These are phyloP conservation scores for Tricholauxania praeusta DNA, from an alignment of 2,888 invertebrate genomes.

Conservation along the genomic window DNA sequence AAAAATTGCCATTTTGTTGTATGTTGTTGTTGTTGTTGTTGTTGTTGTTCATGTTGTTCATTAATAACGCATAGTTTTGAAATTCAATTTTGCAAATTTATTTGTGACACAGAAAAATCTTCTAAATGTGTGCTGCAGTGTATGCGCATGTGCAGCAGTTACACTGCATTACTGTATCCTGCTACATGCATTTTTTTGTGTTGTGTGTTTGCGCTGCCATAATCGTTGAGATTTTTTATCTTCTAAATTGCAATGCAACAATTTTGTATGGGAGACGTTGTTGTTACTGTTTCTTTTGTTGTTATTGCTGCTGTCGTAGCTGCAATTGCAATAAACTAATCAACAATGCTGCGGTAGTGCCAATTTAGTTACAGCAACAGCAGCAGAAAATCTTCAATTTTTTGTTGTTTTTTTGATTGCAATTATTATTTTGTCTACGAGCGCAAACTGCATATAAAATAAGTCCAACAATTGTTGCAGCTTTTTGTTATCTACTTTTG, in stretches of 20 bases:
- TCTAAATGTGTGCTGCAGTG: not conserved
- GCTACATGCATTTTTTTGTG: not conserved
- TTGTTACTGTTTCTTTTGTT: constrained; percentile 15
- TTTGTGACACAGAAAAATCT: not conserved
- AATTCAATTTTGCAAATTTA: constrained; percentile 1
- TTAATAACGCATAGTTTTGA: constrained; percentile 4
- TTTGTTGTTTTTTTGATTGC: too few species aligned
- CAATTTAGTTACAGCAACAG: constrained; percentile 18
- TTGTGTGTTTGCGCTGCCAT: constrained; percentile 7
- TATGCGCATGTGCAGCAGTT: not conserved
- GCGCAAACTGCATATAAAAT: too few species aligned
- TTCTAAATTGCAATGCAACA: constrained; percentile 12
- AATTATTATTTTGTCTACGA: too few species aligned
- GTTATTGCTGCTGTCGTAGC: constrained; percentile 4
- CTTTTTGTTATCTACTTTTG: too few species aligned
- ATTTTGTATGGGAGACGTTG: not conserved
- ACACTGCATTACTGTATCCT: not conserved
- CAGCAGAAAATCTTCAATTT: not conserved
- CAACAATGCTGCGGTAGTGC: constrained; percentile 19
- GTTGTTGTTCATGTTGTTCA: not conserved
- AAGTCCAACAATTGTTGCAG: too few species aligned
- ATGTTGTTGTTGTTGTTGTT: too few species aligned
- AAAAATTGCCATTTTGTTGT: too few species aligned
- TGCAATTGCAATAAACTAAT: constrained; percentile 36
- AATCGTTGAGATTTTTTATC: constrained; percentile 23